These are phyloP conservation scores for Hylomyscus alleni DNA, from an alignment of 2,797 vertebrate genomes.

Conservation along the genomic window DNA sequence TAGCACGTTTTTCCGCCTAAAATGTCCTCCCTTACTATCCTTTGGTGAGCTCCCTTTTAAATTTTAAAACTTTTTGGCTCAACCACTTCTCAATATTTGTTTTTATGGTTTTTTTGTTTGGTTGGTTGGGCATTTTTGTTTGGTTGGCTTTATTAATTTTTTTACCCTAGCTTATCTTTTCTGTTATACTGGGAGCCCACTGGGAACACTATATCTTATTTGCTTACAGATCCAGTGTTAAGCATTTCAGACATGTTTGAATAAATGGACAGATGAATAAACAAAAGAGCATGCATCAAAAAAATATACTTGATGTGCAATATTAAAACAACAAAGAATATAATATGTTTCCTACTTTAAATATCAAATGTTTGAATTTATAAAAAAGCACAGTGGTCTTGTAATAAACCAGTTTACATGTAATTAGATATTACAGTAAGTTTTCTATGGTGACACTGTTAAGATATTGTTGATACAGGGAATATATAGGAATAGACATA, in stretches of 20 bases:
- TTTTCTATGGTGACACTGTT: conserved; percentile 46
- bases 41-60: neutral
- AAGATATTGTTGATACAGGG: conserved; percentile 2
- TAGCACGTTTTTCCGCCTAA: neutral
- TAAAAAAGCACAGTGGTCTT: conserved; percentile 20
- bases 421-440: neutral
- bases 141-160: too few relatives aligned
- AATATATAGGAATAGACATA: neutral
- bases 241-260: neutral
- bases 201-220: neutral
- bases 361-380: conserved; percentile 12
- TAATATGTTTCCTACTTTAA: conserved; percentile 52
- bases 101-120: neutral
- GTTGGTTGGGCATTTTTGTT: neutral
- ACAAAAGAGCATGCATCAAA: conserved; percentile 32
- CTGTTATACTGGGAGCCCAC: conserved; percentile 23
- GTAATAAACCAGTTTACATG: neutral
- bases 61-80: conserved; percentile 9
- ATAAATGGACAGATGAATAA: conserved; percentile 46
- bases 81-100: neutral
- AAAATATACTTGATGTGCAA: neutral
- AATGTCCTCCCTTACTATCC: neutral
- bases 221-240: conserved; percentile 18
- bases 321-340: conserved; percentile 51
- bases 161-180: neutral